Conservation (phyloP, 1,140 invertebrate genomes). For the Scaptodrosophila lebanonensis region DNA sequence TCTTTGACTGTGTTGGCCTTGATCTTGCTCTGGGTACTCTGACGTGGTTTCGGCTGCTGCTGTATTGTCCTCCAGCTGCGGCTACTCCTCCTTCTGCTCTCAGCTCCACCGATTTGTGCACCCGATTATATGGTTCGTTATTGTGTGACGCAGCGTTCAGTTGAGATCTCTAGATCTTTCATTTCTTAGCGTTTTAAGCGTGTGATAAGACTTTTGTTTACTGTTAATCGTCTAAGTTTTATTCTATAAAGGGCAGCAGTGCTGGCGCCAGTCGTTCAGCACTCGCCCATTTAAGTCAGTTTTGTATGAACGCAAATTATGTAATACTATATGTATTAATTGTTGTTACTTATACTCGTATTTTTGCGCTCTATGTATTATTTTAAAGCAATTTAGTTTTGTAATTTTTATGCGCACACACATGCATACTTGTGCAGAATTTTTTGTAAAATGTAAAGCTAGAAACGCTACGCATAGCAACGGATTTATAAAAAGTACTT, state of each 20-base stretch:
- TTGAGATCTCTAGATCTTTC: conserved; percentile 7
- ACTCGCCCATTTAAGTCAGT: conserved; percentile 64
- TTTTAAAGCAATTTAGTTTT: too few relatives aligned
- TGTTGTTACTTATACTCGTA: conserved; percentile 49
- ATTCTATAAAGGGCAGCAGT: conserved; percentile 28
- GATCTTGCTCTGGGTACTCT: conserved; percentile 56
- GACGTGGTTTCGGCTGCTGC: conserved; percentile 63
- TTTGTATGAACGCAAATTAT: conserved; percentile 69
- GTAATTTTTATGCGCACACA: conserved; percentile 3
- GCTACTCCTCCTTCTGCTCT: conserved; percentile 68
- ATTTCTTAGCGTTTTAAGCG: conserved; percentile 47
- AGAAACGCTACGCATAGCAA: too few relatives aligned
- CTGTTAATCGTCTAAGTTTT: conserved; percentile 56
- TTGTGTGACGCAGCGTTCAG: conserved; percentile 33
- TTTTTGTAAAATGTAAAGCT: conserved; percentile 56
- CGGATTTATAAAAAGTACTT: conserved; percentile 75
- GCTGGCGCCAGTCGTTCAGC: conserved; percentile 10
- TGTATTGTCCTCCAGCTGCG: conserved; percentile 72
- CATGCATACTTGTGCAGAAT: conserved; percentile 43
- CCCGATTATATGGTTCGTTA: conserved; percentile 42
- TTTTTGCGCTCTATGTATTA: conserved; percentile 1
- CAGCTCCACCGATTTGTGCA: conserved; percentile 67
- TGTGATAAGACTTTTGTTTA: conserved; percentile 71
- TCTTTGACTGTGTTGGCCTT: conserved; percentile 42
- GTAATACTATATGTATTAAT: conserved; percentile 57